Evolutionary conservation across 2,888 invertebrate genomes (phyloP).

Genomic region (Caenorhabditis virilis): DNA sequence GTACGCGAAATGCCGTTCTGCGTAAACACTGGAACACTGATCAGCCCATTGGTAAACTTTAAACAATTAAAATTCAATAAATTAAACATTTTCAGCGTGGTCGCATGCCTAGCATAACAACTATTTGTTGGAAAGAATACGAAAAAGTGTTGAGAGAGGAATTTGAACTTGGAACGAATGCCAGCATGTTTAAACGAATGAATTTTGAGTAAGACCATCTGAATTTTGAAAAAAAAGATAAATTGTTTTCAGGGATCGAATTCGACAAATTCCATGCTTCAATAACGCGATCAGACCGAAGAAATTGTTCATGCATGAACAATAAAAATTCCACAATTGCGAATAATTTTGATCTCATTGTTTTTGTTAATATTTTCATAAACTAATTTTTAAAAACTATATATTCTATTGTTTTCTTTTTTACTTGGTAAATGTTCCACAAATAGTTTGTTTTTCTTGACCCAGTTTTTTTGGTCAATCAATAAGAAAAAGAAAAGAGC

Average conservation of each 20-base stretch:
- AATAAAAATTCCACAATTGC: too few relatives aligned
- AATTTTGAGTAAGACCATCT: slow-evolving; percentile 10
- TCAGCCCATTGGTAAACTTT: slow-evolving; percentile 7
- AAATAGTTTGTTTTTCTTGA: too few relatives aligned
- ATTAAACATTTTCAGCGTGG: slow-evolving; percentile 7
- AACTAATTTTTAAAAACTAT: too few relatives aligned
- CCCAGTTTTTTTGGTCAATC: too few relatives aligned
- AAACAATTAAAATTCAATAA: not conserved
- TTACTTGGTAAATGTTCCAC: too few relatives aligned
- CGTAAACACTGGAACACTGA: not conserved
- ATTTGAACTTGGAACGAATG: slow-evolving; percentile 10
- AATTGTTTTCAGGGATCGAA: not conserved
- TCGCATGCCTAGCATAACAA: not conserved
- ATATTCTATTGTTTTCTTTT: not conserved
- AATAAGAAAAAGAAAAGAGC: too few relatives aligned
- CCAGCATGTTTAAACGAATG: slow-evolving; percentile 3
- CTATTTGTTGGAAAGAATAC: slow-evolving; percentile 25
- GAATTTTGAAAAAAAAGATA: not conserved
- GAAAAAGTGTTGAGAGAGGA: slow-evolving; percentile 11
- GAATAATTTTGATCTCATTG: too few relatives aligned
- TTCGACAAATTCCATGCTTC: not conserved
- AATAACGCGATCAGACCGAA: not conserved
- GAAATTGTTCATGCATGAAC: not conserved
- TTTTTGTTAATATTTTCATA: not conserved
- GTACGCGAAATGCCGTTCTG: slow-evolving; percentile 32